Conservation (phyloP, 2,113 vertebrate genomes). For the Petrocephalus microphthalmus region DNA sequence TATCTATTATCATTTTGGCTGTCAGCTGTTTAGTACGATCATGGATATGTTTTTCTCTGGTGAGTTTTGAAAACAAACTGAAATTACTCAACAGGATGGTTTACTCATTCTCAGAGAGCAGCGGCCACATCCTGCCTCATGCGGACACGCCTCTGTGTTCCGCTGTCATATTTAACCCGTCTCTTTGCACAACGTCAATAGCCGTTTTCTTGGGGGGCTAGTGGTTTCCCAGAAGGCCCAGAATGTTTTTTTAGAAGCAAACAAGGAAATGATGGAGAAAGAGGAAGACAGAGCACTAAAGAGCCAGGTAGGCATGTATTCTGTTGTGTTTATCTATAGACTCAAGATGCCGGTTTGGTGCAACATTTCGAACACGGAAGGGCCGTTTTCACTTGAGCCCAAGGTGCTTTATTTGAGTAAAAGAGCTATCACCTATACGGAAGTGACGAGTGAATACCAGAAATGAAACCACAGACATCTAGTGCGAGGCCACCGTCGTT, state of each 20-base stretch:
- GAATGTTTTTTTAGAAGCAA: not conserved
- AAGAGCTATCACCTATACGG: not conserved
- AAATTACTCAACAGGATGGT: not conserved
- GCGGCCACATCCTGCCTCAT: conserved; percentile 38
- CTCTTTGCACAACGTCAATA: conserved; percentile 12
- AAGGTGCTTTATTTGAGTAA: not conserved
- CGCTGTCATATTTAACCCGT: conserved; percentile 25
- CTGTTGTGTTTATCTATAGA: not conserved
- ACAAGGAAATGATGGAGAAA: conserved; percentile 31
- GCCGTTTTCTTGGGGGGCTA: not conserved
- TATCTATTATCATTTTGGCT: not conserved
- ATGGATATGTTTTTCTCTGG: not conserved
- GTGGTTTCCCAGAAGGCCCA: conserved; percentile 39
- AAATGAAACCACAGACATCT: not conserved
- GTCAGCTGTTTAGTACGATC: not conserved
- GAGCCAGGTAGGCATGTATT: conserved; percentile 25
- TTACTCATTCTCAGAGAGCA: not conserved
- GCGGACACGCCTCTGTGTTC: not conserved
- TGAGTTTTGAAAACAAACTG: not conserved
- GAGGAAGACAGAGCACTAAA: conserved; percentile 26
- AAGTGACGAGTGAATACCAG: not conserved
- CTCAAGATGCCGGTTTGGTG: not conserved
- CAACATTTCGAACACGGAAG: not conserved
- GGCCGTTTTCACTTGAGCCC: not conserved
- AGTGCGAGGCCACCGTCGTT: not conserved